Conservation (phyloP, 2,888 invertebrate genomes). For the Aleiodes leptofemur region DNA sequence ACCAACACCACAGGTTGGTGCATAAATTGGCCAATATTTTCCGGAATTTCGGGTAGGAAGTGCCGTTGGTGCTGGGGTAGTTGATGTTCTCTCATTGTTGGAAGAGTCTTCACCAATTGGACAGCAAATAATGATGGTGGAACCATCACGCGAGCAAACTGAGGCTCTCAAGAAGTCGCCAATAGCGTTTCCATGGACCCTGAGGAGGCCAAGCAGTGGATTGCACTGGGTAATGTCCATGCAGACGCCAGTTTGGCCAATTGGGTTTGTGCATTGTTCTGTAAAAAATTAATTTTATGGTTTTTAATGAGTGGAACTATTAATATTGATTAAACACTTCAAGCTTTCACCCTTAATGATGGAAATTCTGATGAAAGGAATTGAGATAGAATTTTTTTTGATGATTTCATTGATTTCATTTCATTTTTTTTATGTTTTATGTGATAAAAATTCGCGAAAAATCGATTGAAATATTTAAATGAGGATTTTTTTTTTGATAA, state of each 20-base stretch:
- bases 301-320: neutral
- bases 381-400: neutral
- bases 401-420: too few relatives aligned
- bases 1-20: constrained; percentile 80
- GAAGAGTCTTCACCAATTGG: constrained; percentile 58
- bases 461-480: too few relatives aligned
- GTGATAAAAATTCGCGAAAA: too few relatives aligned
- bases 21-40: constrained; percentile 59
- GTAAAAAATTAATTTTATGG: neutral
- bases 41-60: constrained; percentile 3
- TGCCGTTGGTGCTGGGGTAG: constrained; percentile 1
- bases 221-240: constrained; percentile 77
- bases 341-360: too few relatives aligned
- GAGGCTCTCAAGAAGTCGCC: constrained; percentile 79
- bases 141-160: constrained; percentile 83
- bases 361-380: neutral
- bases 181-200: constrained; percentile 74
- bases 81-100: constrained; percentile 25
- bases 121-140: constrained; percentile 82
- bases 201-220: constrained; percentile 76
- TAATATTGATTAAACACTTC: too few relatives aligned
- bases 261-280: constrained; percentile 76
- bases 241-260: constrained; percentile 77
- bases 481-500: too few relatives aligned
- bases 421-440: too few relatives aligned